Conservation (phyloP, 2,888 invertebrate species). For the Epinotia brunnichana region DNA sequence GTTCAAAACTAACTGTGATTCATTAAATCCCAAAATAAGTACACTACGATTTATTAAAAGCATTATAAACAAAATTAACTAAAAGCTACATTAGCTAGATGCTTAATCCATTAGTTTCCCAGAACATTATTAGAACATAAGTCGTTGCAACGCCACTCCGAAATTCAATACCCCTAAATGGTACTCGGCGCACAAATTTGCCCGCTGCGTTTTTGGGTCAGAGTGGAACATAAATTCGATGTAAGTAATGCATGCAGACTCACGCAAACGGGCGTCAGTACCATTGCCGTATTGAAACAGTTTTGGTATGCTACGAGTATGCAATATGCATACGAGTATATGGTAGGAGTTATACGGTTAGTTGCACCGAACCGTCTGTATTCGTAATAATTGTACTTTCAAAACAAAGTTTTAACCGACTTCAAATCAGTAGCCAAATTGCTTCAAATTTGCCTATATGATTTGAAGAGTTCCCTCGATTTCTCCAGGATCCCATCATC, state of each 20-base stretch:
- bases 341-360: no score
- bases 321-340: not conserved
- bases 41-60: no score
- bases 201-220: constrained; percentile 56
- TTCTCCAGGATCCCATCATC: no score
- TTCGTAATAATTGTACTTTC: no score
- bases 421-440: no score
- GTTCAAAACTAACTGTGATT: no score
- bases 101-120: constrained; percentile 6
- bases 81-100: not conserved
- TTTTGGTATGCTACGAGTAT: not conserved
- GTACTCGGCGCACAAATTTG: constrained; percentile 25
- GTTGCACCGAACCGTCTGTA: no score
- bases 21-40: no score
- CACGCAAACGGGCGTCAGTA: constrained; percentile 42
- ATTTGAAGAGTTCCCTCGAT: no score
- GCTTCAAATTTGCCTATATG: no score
- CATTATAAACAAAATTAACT: no score
- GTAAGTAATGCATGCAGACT: constrained; percentile 55
- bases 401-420: no score
- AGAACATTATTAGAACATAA: constrained; percentile 24
- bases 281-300: constrained; percentile 5
- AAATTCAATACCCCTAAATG: constrained; percentile 40
- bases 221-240: constrained; percentile 53
- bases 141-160: constrained; percentile 14